Conservation (phyloP, 2,797 vertebrate genomes). For the Catamblyrhynchus diadema region DNA sequence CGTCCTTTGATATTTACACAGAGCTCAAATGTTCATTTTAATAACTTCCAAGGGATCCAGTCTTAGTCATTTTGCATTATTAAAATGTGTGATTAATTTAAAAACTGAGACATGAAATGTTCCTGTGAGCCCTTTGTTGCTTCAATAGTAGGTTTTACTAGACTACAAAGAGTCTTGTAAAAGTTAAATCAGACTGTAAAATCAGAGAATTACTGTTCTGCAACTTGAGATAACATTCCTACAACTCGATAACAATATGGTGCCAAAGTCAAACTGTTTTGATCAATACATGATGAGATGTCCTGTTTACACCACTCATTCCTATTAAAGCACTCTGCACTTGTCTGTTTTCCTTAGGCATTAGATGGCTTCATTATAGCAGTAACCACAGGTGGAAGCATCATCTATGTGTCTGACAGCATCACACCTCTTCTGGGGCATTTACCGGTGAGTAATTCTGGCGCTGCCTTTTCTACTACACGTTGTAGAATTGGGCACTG, state of each 20-base stretch:
- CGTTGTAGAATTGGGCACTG: not conserved
- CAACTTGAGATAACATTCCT: constrained; percentile 10
- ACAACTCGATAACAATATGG: not conserved
- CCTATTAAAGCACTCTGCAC: not conserved
- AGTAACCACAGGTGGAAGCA: constrained; percentile 80
- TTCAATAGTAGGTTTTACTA: constrained; percentile 29
- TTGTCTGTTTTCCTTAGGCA: constrained; percentile 67
- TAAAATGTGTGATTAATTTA: constrained; percentile 58
- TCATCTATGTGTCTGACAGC: constrained; percentile 84
- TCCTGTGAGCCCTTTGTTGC: constrained; percentile 32
- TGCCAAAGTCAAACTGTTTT: not conserved
- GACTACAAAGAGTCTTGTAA: constrained; percentile 19
- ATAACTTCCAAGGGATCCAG: constrained; percentile 63
- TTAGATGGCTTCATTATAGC: constrained; percentile 83
- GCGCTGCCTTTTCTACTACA: not conserved
- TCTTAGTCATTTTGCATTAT: constrained; percentile 57
- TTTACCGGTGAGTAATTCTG: constrained; percentile 76
- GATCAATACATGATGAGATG: not conserved
- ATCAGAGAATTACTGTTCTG: constrained; percentile 31
- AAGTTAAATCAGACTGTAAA: constrained; percentile 19
- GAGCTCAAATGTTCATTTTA: constrained; percentile 66
- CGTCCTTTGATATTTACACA: constrained; percentile 68
- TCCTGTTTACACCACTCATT: not conserved
- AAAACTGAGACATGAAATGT: constrained; percentile 47
- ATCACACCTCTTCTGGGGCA: constrained; percentile 83